Conservation (phyloP, 2,797 vertebrate genomes). For the Notolabrus celidotus region DNA sequence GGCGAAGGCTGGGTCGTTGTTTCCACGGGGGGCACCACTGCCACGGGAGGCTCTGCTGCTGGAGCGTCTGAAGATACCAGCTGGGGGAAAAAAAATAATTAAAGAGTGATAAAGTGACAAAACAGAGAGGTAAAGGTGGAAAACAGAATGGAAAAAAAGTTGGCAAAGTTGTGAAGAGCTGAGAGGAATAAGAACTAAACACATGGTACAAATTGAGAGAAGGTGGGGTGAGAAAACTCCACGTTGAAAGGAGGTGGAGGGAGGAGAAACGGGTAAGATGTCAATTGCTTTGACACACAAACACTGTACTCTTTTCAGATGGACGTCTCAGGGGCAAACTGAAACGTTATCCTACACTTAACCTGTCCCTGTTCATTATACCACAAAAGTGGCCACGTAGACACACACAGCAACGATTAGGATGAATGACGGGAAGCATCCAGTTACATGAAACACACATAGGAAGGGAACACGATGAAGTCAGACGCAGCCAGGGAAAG, state of each 20-base stretch:
- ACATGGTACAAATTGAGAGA: slow-evolving; percentile 15
- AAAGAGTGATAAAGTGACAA: background rate
- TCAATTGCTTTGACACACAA: slow-evolving; percentile 80
- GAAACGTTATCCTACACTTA: slow-evolving; percentile 80
- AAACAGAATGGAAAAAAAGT: background rate
- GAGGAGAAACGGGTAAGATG: slow-evolving; percentile 62
- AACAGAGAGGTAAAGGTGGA: background rate
- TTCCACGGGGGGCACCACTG: slow-evolving; percentile 81
- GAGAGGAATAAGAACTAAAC: slow-evolving; percentile 2
- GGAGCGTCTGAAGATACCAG: slow-evolving; percentile 90
- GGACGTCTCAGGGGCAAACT: slow-evolving; percentile 70
- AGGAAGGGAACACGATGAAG: slow-evolving; percentile 5
- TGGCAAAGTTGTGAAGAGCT: background rate
- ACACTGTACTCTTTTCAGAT: slow-evolving; percentile 71
- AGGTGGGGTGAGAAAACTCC: slow-evolving; percentile 37
- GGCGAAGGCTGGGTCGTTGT: slow-evolving; percentile 85
- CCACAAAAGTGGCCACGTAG: slow-evolving; percentile 54
- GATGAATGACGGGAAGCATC: slow-evolving; percentile 52
- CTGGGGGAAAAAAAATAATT: slow-evolving; percentile 70
- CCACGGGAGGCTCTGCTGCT: slow-evolving; percentile 77
- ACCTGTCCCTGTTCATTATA: slow-evolving; percentile 74
- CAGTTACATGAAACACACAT: slow-evolving; percentile 44
- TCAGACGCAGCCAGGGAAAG: background rate
- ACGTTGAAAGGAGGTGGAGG: slow-evolving; percentile 35
- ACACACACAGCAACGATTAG: slow-evolving; percentile 52